Base-by-base conservation (phyloP, 2,888 invertebrate species). In the Melinaea menophilus region DNA sequence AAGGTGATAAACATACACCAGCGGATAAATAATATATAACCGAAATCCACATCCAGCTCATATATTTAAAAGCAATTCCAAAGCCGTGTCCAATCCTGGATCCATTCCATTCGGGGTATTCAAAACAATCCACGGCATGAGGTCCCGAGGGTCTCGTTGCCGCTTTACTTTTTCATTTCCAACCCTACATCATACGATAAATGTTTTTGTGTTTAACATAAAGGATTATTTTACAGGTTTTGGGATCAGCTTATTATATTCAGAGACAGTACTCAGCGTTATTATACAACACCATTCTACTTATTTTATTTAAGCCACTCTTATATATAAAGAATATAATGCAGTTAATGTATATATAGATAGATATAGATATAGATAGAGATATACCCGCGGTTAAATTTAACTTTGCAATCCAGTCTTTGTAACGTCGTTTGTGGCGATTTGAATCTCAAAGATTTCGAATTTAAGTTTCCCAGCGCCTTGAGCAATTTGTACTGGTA, bases 361-460 rank as follows among this genome's bases (percentile, higher is more conserved):
- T 4, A 46, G 2, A 46, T 46, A n/a, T 46, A 46, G 46, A 46
- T 46, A n/a, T 46, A 22, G 22, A 46, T 46, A n/a, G 7, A 22
- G 22, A n/a, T 46, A 46, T 46, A 46, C 11, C 71, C 71, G 69
- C 63, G 61, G 68, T 75, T 74, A 22, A 22, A 22, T 22, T 37
- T 37, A 37, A 37, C 80, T 81, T 84, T 85, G 77, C 79, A 84
- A 85, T 85, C 84, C 78, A 73, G 76, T 78, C 75, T 77, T 70
- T 69, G 66, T 85, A 86, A 88, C 81, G 76, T 75, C 77, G 71
- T 87, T 85, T 82, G 81, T 82, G 86, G 79, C 86, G 84, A 88
- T 89, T 89, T 89, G 88, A 89, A 89, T 89, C 86, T 88, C 89
- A 89, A 88, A 89, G 87, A 89, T 89, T 88, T 86, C 79, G 74